Evolutionary conservation across 1,140 invertebrate genomes (phyloP), one percentile per base, ranked within the genome.

Genomic region (Ips nitidus): DNA sequence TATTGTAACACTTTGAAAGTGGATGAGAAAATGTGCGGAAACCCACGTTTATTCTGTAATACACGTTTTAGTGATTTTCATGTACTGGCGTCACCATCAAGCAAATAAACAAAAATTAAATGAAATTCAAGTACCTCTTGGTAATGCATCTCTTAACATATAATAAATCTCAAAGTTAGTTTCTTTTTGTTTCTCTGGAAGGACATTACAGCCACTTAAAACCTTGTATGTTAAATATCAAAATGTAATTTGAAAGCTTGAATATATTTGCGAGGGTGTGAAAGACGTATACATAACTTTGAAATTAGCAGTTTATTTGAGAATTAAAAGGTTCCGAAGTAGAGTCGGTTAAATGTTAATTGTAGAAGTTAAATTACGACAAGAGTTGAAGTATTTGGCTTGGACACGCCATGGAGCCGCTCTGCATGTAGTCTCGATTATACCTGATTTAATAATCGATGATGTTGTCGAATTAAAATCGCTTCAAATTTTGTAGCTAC

Each of bases 401-500:
- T n/a, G 53, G 61, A 64, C 61, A 64, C 41, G 61, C 61, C 53
- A 64, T 50, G 61, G 53, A 40, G 2, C 53, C 36, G 52, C 61
- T 64, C 61, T 41, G 47, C 61, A 64, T 64, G 61, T 64, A 52
- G 43, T 39, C 41, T 52, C 61, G 52, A 53, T 64, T 64, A 64
- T 52, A 64, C 40, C 47, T 64, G 61, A 64, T 64, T 64, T 64
- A 64, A 64, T 64, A 64, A 64, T 64, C 45, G 39, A 64, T 53
- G 61, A 64, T 64, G 61, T 39, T 64, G 61, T 64, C 61, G 61
- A 64, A 52, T 64, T 64, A 64, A 64, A 64, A 64, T 64, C 61
- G 39, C 53, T 64, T 64, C 61, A 64, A 64, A 64, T 64, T 64
- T 64, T 52, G 47, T 64, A 22, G 41, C 59, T 50, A 61, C 59